A percentile compares a stretch with the other conserved stretches of the same genome.
Evolutionary conservation across 2,113 vertebrate genomes (phyloP).

Genomic region (Eublepharis macularius): DNA sequence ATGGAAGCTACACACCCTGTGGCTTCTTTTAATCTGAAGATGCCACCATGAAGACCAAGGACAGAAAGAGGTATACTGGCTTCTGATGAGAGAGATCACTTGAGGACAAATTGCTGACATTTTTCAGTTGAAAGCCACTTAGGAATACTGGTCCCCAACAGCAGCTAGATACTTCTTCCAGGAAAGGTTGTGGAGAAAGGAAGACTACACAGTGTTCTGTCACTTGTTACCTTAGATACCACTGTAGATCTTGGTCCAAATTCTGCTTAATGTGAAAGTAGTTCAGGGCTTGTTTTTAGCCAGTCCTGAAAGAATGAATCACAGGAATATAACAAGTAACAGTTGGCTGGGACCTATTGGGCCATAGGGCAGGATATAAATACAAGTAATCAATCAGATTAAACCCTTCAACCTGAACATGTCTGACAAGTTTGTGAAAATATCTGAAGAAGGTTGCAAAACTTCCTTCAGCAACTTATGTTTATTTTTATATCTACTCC

Average conservation of each 20-base stretch:
- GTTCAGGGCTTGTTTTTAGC: no score
- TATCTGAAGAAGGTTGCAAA: background rate
- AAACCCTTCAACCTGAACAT: background rate
- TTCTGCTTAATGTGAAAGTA: background rate
- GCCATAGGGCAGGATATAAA: background rate
- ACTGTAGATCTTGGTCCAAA: background rate
- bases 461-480: background rate
- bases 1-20: background rate
- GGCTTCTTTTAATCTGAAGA: background rate
- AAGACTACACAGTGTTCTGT: background rate
- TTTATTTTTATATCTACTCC: no score
- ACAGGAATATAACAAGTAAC: background rate
- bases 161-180: background rate
- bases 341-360: background rate
- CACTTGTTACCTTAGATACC: background rate
- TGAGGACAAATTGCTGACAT: background rate
- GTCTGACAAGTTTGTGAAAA: background rate
- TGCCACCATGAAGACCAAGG: background rate
- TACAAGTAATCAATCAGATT: background rate
- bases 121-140: background rate
- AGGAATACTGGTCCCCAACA: background rate
- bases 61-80: background rate
- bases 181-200: background rate
- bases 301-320: background rate
- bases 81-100: background rate